Percentiles rank a stretch among this genome's conserved stretches.
phyloP scores from a whole-genome alignment of 1,140 invertebrate species.

The Spodoptera litura region DNA sequence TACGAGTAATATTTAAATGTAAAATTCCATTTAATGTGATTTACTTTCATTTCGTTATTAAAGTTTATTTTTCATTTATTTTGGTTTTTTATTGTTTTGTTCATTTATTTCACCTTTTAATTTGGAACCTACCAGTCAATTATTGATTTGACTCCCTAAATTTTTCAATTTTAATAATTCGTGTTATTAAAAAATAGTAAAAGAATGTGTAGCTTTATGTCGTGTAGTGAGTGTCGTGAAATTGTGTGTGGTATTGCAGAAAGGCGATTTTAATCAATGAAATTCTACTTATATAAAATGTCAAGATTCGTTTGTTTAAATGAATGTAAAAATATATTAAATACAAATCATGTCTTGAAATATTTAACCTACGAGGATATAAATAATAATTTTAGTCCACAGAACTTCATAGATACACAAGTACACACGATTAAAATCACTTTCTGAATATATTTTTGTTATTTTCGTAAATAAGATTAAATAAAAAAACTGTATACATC shows the following conservation, averaged over 20 bases:
- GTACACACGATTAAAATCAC: slow-evolving; percentile 5
- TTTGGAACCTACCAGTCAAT: slow-evolving; percentile 79
- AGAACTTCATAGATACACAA: too few relatives aligned
- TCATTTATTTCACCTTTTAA: slow-evolving; percentile 63
- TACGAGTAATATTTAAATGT: slow-evolving; percentile 37
- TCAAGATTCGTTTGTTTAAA: too few relatives aligned
- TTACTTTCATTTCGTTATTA: slow-evolving; percentile 60
- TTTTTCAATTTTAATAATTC: slow-evolving; percentile 77
- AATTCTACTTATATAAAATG: too few relatives aligned
- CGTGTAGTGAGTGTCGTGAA: slow-evolving; percentile 34
- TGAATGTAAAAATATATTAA: too few relatives aligned
- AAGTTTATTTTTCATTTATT: slow-evolving; percentile 60
- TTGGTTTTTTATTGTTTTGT: slow-evolving; percentile 56
- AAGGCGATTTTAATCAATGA: slow-evolving; percentile 2
- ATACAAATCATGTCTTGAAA: too few relatives aligned
- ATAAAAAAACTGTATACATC: neutral
- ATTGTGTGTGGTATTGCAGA: slow-evolving; percentile 15
- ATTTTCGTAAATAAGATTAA: slow-evolving; percentile 1
- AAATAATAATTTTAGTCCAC: too few relatives aligned
- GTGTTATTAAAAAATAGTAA: slow-evolving; percentile 41
- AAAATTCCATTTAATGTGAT: slow-evolving; percentile 51
- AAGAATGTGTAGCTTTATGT: slow-evolving; percentile 29
- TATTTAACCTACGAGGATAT: too few relatives aligned
- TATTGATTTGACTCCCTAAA: slow-evolving; percentile 83
- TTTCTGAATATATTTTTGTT: slow-evolving; percentile 25